A percentile compares a stretch with the other conserved stretches of the same genome.
Evolutionary conservation across 2,888 invertebrate genomes (phyloP).

Genomic region (Eilema griseolum): DNA sequence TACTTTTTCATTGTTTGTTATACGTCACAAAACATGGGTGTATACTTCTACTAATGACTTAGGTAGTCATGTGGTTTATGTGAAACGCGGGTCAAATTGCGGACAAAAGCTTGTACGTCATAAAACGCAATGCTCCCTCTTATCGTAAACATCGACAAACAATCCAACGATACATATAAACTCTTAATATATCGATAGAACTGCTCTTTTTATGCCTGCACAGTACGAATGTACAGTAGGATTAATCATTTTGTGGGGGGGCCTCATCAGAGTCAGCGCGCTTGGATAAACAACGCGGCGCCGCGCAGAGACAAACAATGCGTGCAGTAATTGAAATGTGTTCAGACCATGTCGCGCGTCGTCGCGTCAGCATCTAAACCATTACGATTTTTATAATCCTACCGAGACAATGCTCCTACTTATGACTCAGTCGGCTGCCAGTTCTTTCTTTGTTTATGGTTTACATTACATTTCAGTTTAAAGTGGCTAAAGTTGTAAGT

Average conservation of each 20-base stretch:
- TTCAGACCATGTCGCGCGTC: constrained; percentile 63
- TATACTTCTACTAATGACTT: not conserved
- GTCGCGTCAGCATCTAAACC: constrained; percentile 62
- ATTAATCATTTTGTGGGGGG: constrained; percentile 50
- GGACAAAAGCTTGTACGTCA: not conserved
- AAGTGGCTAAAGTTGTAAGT: constrained; percentile 2
- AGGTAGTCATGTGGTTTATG: not conserved
- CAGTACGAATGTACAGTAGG: constrained; percentile 22
- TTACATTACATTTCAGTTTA: constrained; percentile 30
- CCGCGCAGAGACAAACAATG: constrained; percentile 63
- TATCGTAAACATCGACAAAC: not conserved
- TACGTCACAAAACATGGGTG: not conserved
- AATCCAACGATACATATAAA: not conserved
- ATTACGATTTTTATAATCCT: constrained; percentile 79
- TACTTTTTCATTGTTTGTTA: too few relatives aligned
- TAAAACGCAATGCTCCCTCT: not conserved
- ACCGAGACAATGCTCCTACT: constrained; percentile 68
- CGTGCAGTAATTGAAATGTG: constrained; percentile 76
- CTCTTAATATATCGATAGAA: not conserved
- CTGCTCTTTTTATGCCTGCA: not conserved
- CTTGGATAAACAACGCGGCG: constrained; percentile 44
- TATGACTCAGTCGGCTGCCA: constrained; percentile 64
- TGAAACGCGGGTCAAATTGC: not conserved
- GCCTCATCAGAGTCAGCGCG: constrained; percentile 49
- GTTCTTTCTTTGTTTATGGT: constrained; percentile 50